Base-by-base conservation (phyloP, 2,113 vertebrate genomes). In the Puffinus mauretanicus region DNA sequence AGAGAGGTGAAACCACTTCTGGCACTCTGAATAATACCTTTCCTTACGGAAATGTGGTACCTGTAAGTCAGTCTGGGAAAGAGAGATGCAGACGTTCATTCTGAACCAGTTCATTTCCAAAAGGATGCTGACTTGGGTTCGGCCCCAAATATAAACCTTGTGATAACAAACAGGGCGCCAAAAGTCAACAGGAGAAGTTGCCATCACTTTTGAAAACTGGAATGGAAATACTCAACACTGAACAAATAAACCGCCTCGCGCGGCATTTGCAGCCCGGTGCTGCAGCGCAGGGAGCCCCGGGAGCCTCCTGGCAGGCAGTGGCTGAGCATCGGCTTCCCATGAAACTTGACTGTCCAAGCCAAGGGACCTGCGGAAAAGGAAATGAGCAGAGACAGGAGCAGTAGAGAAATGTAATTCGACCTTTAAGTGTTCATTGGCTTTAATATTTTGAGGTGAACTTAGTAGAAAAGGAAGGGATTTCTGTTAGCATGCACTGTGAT, bases 11-110 rank as follows among this genome's bases (percentile, higher is more conserved):
- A 64, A 58, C 27, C 42, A 4, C 34, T 73, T 34, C 87, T 77
- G 58, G 10, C 21, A 3, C 47, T 38, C 30, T 4, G 29, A 44
- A 36, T 13, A 40, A 57, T 4, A 32, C 72, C 55, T 51, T 77
- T 89, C 69, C 30, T 30, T 32, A 1, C 0, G 2, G 81, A 49
- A 60, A 34, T 3, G 29, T 55, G 60, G 16, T 40, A 1, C 47
- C n/a, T 29, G 12, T 1, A 4, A 34, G 30, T 42, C 65, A 16
- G 26, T 0, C 0, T 42, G 71, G 57, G 15, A 27, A 19, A 34
- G 27, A 30, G 36, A 65, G 78, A 16, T 54, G 51, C 4, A 16
- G 66, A 7, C 2, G 0, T 88, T 78, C 18, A 2, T 80, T 55
- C 44, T 4, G 1, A n/a, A 42, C 34, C 25, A 34, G 40, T 20